Evolutionary conservation across 30 jellyfish, hydroid and myxozoan species (phyloP).

Genomic region (Sanderia malayensis): DNA sequence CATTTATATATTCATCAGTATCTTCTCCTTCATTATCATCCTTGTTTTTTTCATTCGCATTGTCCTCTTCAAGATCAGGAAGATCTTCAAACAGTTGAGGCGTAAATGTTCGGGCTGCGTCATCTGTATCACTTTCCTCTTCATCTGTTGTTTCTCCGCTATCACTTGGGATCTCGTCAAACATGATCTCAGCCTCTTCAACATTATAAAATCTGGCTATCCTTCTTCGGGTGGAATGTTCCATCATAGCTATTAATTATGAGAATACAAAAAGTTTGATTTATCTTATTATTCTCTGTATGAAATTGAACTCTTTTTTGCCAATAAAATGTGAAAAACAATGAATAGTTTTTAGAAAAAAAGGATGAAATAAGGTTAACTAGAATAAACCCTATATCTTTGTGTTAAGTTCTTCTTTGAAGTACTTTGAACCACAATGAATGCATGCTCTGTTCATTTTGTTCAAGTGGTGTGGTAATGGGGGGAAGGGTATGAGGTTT

Average conservation of each 20-base stretch:
- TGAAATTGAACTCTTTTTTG: background rate
- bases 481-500: too few species aligned
- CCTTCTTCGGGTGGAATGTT: conserved; percentile 16
- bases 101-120: conserved; percentile 3
- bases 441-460: too few species aligned
- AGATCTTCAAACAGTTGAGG: conserved; percentile 17
- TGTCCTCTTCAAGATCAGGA: conserved; percentile 18
- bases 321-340: background rate
- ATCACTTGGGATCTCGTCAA: conserved; percentile 17
- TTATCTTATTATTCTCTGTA: background rate
- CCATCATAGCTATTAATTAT: conserved; percentile 1
- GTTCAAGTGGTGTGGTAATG: too few species aligned
- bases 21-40: conserved; percentile 28
- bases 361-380: background rate
- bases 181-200: conserved; percentile 18
- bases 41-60: conserved; percentile 9
- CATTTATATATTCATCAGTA: conserved; percentile 15
- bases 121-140: conserved; percentile 12
- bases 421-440: too few species aligned
- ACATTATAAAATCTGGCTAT: conserved; percentile 8
- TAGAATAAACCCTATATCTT: too few species aligned
- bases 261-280: background rate
- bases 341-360: background rate
- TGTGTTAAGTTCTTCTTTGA: too few species aligned
- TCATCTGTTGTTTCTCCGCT: conserved; percentile 14